Conservation (phyloP, 2,113 vertebrate species). For the Laterallus jamaicensis region DNA sequence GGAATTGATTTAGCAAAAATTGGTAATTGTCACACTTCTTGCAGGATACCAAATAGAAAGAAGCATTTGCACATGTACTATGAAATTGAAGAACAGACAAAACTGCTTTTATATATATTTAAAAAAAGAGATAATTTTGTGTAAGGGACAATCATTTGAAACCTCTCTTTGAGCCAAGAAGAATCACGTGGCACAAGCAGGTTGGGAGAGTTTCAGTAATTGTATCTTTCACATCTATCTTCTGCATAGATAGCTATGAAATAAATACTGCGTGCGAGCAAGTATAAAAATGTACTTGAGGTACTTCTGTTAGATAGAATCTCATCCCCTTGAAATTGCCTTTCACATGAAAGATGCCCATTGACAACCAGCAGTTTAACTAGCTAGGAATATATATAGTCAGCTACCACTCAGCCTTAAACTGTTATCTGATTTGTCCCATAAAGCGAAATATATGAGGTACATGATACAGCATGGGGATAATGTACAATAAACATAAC, state of each 20-base stretch:
- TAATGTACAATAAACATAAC: constrained; percentile 58
- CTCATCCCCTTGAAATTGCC: constrained; percentile 65
- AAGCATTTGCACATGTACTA: neutral
- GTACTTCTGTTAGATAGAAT: constrained; percentile 57
- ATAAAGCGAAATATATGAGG: constrained; percentile 59
- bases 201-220: constrained; percentile 31
- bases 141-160: neutral
- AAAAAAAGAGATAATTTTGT: neutral
- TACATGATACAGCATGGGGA: constrained; percentile 28
- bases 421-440: constrained; percentile 60
- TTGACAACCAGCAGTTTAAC: constrained; percentile 56
- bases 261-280: constrained; percentile 41
- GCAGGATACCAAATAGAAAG: neutral
- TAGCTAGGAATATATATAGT: constrained; percentile 44
- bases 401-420: constrained; percentile 56
- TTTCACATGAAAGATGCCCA: constrained; percentile 63
- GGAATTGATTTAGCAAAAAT: neutral
- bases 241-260: constrained; percentile 50
- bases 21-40: neutral
- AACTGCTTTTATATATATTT: neutral
- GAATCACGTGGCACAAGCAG: neutral
- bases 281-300: constrained; percentile 49
- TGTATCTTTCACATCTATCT: constrained; percentile 16
- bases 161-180: neutral
- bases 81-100: neutral